Evolutionary conservation across 2,113 vertebrate species (phyloP).

Genomic region (Hepsetus odoe): DNA sequence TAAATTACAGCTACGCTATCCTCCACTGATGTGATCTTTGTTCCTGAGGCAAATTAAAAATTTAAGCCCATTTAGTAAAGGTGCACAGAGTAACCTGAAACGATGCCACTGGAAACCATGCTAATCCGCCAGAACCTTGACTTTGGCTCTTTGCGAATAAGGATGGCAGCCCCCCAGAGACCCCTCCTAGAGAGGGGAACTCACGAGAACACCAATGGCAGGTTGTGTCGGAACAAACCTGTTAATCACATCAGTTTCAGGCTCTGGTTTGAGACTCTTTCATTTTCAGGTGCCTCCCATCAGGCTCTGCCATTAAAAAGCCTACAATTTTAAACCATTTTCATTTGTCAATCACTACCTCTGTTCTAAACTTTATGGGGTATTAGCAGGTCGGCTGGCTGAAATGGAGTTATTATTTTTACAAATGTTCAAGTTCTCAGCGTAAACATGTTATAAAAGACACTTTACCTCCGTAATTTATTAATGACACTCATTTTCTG

Average conservation of each 20-base stretch:
- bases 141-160: slow-evolving; percentile 53
- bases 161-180: slow-evolving; percentile 44
- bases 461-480: no score
- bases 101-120: slow-evolving; percentile 62
- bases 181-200: slow-evolving; percentile 43
- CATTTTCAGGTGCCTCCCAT: no score
- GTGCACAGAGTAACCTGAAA: slow-evolving; percentile 68
- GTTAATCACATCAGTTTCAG: not conserved
- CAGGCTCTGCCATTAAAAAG: not conserved
- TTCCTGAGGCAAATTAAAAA: slow-evolving; percentile 76
- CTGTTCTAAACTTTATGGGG: no score
- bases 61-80: slow-evolving; percentile 75
- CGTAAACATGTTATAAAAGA: no score
- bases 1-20: slow-evolving; percentile 75
- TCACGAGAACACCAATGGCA: not conserved
- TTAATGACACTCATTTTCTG: no score
- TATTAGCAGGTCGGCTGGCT: no score
- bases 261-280: not conserved
- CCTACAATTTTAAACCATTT: not conserved
- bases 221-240: not conserved
- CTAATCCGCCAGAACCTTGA: slow-evolving; percentile 65
- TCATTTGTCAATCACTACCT: no score
- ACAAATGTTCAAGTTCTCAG: no score
- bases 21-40: slow-evolving; percentile 75
- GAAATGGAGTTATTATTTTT: no score